A percentile compares a stretch with the other conserved stretches of the same genome.
These are phyloP conservation scores for Microplitis deprimator DNA, from an alignment of 2,888 invertebrate genomes.

Conservation along the genomic window DNA sequence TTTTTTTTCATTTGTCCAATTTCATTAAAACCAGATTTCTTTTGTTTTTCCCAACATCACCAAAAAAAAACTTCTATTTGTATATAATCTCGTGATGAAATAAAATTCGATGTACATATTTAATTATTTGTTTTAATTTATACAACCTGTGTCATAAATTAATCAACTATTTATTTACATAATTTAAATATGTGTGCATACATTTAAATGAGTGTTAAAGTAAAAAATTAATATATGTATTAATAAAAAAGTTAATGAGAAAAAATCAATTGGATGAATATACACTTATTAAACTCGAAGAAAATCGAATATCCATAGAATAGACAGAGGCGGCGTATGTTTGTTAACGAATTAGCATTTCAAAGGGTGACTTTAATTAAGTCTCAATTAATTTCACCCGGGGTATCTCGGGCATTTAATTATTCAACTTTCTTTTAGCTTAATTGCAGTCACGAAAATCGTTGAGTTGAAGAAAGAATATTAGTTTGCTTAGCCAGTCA, in stretches of 20 bases:
- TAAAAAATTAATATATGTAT: constrained; percentile 5
- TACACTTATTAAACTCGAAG: constrained; percentile 23
- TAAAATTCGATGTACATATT: constrained; percentile 71
- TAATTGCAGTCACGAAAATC: constrained; percentile 66
- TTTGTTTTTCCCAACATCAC: constrained; percentile 45
- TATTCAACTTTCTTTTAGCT: constrained; percentile 68
- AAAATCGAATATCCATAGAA: constrained; percentile 28
- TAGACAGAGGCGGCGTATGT: constrained; percentile 54
- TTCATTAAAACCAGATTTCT: not conserved
- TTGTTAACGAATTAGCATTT: constrained; percentile 71
- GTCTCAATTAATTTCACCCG: constrained; percentile 70
- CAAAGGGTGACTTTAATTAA: constrained; percentile 71
- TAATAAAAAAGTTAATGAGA: constrained; percentile 5
- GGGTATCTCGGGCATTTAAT: constrained; percentile 55
- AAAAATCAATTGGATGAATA: constrained; percentile 29
- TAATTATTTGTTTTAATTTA: constrained; percentile 46
- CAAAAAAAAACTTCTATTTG: constrained; percentile 65
- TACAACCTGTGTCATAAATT: not conserved
- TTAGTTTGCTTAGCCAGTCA: constrained; percentile 25
- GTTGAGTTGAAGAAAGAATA: constrained; percentile 53
- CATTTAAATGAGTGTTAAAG: not conserved
- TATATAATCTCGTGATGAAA: constrained; percentile 70
- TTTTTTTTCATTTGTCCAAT: constrained; percentile 35
- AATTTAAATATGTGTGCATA: not conserved
- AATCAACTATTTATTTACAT: not conserved